Evolutionary conservation across 2,888 invertebrate genomes (phyloP).

Genomic region (Sacculina carcini): DNA sequence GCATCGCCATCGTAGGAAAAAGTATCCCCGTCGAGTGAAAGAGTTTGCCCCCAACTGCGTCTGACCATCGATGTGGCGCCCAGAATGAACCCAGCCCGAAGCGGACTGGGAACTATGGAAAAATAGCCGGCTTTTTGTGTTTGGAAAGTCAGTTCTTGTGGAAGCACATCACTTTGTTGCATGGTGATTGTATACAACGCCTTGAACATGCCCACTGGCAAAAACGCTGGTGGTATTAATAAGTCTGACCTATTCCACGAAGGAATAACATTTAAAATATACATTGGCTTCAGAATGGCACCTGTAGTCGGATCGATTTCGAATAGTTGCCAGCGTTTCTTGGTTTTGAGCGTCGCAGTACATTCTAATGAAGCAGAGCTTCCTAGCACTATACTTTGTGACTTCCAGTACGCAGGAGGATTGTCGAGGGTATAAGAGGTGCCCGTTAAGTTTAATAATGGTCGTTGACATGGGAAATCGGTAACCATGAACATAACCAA

Average conservation of each 20-base stretch:
- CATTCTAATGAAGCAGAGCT: background rate
- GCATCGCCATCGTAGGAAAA: background rate
- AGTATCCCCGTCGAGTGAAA: background rate
- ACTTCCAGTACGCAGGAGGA: background rate
- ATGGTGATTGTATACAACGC: background rate
- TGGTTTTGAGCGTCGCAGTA: background rate
- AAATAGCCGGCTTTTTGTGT: background rate
- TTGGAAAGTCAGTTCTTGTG: background rate
- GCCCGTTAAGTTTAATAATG: background rate
- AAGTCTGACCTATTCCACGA: background rate
- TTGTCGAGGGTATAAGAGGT: background rate
- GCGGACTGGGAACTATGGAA: background rate
- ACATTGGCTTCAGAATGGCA: background rate
- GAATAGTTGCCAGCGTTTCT: background rate
- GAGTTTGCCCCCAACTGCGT: background rate
- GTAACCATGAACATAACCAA: background rate
- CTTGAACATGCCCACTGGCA: background rate
- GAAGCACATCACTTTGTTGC: background rate
- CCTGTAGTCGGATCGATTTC: background rate
- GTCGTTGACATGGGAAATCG: background rate
- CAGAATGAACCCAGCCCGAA: background rate
- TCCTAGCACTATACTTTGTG: background rate
- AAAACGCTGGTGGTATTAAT: background rate
- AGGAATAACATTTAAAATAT: background rate
- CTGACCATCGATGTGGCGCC: background rate